A percentile compares a stretch with the other conserved stretches of the same genome.
phyloP scores from a whole-genome alignment of 2,113 vertebrate species.

The Indicator indicator region DNA sequence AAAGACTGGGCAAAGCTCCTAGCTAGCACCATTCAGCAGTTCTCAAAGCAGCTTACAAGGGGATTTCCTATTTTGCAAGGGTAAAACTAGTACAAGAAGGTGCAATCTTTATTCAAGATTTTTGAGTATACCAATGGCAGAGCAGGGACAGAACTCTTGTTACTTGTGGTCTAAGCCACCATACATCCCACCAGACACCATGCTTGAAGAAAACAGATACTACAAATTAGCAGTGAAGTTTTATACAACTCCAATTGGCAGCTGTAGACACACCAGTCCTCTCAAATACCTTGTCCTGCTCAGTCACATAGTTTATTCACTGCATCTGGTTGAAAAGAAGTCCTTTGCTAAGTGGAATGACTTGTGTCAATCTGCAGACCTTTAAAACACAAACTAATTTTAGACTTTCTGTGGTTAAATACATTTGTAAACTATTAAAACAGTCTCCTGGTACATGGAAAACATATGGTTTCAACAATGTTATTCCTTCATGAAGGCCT shows the following conservation, averaged over 20 bases:
- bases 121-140: background rate
- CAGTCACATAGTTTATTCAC: conserved; percentile 41
- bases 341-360: conserved; percentile 56
- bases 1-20: background rate
- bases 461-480: conserved; percentile 71
- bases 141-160: background rate
- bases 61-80: background rate
- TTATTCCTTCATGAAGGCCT: conserved; percentile 54
- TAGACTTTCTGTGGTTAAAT: conserved; percentile 69
- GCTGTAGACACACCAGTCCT: background rate
- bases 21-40: background rate
- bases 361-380: conserved; percentile 59
- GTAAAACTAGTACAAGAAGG: background rate
- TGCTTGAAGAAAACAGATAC: background rate
- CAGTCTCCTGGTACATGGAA: conserved; percentile 39
- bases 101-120: background rate
- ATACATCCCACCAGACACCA: background rate
- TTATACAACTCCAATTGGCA: background rate
- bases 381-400: conserved; percentile 70
- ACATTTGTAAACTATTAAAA: conserved; percentile 73
- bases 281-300: background rate
- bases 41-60: background rate
- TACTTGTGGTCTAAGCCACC: background rate
- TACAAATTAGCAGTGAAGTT: background rate
- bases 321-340: conserved; percentile 56